Evolutionary conservation across 2,113 vertebrate genomes (phyloP), one percentile per base, ranked within the genome.

Genomic region (Melanostigma gelatinosum): DNA sequence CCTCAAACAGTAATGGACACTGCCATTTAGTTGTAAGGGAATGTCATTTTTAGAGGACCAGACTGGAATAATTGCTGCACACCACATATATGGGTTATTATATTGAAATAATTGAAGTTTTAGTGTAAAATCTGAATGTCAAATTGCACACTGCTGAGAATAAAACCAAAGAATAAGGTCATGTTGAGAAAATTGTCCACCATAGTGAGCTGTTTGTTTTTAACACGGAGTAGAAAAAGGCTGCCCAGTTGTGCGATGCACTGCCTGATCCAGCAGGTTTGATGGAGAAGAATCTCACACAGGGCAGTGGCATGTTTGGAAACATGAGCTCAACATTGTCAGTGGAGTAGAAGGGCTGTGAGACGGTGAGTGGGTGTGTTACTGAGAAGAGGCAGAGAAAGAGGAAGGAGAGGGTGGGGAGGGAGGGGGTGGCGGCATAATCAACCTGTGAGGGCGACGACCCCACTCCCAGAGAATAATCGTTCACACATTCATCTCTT

Each of bases 401-500:
- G 65, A 50, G 55, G 18, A 20, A 36, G 24, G 55, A 38, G 29
- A 38, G 48, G 20, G 18, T 7, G 22, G 22, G 42, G 42, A 18
- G 15, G 8, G 44, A 44, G 62, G 50, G 50, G 75, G 18, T 84
- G 77, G 74, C 71, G 8, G 7, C 29, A 57, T 48, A 79, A 82
- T 82, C 58, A 79, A 86, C 87, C 77, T 81, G 77, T 4, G 38
- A 88, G 89, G 90, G 80, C 65, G 58, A 36, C 60, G 86, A 92
- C 93, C 91, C 85, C 92, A 90, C 89, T 93, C 88, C 79, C 76
- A 6, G 50, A 80, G 83, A 93, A 93, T 86, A 91, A 91, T 91
- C 78, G 62, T 93, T 94, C 86, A 91, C 93, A 94, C 90, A 71
- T 94, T 92, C 88, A 93, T 91, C 93, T 94, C 90, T 90, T 89